Base-by-base conservation (phyloP, 2,888 invertebrate genomes). In the Drosophila peninsularis region DNA sequence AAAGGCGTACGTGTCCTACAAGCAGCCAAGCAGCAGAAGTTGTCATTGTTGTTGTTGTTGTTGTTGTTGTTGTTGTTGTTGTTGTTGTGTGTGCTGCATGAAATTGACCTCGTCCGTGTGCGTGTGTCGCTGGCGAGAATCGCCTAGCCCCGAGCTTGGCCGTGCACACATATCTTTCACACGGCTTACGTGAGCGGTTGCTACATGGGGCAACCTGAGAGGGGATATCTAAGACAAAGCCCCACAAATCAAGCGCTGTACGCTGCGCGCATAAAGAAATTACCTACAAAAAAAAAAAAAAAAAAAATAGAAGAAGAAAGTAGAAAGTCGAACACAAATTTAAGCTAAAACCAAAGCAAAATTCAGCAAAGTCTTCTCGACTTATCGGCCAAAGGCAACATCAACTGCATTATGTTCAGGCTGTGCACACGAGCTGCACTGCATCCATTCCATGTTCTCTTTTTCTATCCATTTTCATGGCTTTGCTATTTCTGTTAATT, bases 51-150 rank as follows among this genome's bases (percentile, higher is more conserved):
- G 52, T 50, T 50, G 47, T 44, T 45, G 24, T 62, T 72, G 67
- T 60, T 75, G 82, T 61, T 63, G 42, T 44, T 60, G 47, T 49
- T 52, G 47, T 32, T 44, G n/a, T 55, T 66, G 42, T 49, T 53
- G 45, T 42, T 42, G 30, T 39, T 44, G 42, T 69, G 66, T 78
- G 79, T 73, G 70, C 63, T 79, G 88, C 83, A 88, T 88, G 83
- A 89, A 84, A 84, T 89, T 84, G 89, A 89, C 81, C 83, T 87
- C 76, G 67, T 88, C 81, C 87, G 68, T 72, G 78, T 70, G 84
- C 63, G 65, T 68, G 81, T 62, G 52, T 78, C 68, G 75, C 75
- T 63, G 55, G 53, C 70, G 76, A 73, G 63, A 70, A 56, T 75
- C 78, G 42, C 37, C 67, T 58, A 60, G 58, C 42, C 39, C 30